Base-by-base conservation (phyloP, 2,113 vertebrate genomes). In the Pelmatolapia mariae region DNA sequence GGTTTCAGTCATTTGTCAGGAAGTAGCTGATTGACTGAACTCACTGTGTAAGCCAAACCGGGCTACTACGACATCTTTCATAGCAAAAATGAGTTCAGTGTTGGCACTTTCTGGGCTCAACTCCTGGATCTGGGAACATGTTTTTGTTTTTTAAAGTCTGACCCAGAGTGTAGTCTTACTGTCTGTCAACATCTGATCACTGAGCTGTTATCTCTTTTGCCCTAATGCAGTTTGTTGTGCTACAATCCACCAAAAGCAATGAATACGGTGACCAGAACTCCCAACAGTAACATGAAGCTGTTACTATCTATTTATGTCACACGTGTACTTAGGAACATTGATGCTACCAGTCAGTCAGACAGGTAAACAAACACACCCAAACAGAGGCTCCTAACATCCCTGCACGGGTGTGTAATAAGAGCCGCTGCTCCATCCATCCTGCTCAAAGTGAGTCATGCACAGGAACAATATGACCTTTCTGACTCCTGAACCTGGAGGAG, bases 401-500 rank as follows among this genome's bases (percentile, higher is more conserved):
- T 13, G 50, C 52, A 15, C 4, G 2, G 19, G 81, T 24, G 86
- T 59, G 56, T 54, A 78, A 79, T 82, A 63, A 87, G 5, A 18
- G 18, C 52, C 43, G 31, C 80, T 11, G 83, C 59, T 85, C 57
- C 78, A 84, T 91, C 81, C 56, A 56, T 56, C 53, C 81, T 45
- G 88, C 84, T 91, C 84, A 33, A 18, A 89, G 38, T 85, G 76
- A 82, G 63, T 86, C 89, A 87, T 5, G 40, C 54, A 88, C 87
- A 54, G 68, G 56, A 86, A 87, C 80, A 82, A 81, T 78, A 52
- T 78, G 80, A 89, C 86, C 89, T 88, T 86, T 89, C 81, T 91
- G 82, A 56, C 83, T 78, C 68, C 26, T 82, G 80, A 84, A 86
- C 83, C 73, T 79, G 84, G 43, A 57, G 61, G 47, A 86, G 29